Base-by-base conservation (phyloP, 2,888 invertebrate species). In the Phengaris arion region DNA sequence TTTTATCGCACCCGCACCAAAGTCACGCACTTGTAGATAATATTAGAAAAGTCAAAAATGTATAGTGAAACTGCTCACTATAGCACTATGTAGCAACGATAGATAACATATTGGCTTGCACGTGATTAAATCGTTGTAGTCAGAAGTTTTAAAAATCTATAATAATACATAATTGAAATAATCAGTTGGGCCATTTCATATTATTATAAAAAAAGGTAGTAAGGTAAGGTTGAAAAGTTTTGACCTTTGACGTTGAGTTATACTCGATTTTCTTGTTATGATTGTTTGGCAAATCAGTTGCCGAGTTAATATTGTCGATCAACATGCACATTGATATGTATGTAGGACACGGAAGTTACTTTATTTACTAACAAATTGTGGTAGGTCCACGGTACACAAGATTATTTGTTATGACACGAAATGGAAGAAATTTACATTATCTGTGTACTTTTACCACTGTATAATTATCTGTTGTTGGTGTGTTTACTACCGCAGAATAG, bases 381-480 rank as follows among this genome's bases (percentile, higher is more conserved):
- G 78, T 77, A 78, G 74, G 9, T n/a, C 13, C 54, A 74, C 52
- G 78, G 77, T 72, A 77, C 77, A 78, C 79, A 77, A 78, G 78
- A 79, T 80, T 77, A 72, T 68, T 77, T 64, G 72, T 64, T 68
- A 77, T 75, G 74, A 77, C 74, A 77, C 74, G 35, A 74, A 68
- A 75, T 75, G 68, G 22, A 76, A 55, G 46, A 54, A 54, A 51
- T 72, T 52, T 54, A 51, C 0, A 35, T 70, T 70, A 72, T 72
- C 72, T 72, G 54, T 72, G 54, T 72, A 52, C 15, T 22, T 70
- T 64, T 64, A 22, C 51, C 70, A 12, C 46, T 51, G 10, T 22
- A 15, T 70, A 70, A 64, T 45, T 64, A 35, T 64, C 52, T 52
- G 2, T 35, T 35, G 64, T 45, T 45, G 13, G 12, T 3, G 35